Base-by-base conservation (phyloP, 1,140 invertebrate genomes). In the Drosophila funebris region DNA sequence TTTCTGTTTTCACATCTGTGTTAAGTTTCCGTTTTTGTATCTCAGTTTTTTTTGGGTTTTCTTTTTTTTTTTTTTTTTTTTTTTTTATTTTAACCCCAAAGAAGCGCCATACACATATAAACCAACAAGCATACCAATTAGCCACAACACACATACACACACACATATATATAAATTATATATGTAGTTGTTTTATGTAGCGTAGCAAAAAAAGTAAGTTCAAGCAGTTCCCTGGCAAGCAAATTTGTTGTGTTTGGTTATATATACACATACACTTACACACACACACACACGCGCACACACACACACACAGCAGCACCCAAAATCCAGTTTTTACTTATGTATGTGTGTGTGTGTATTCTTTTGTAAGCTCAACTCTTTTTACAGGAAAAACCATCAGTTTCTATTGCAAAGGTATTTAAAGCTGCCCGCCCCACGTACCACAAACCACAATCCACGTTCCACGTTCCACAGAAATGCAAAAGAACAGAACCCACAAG, bases 351-450 rank as follows among this genome's bases (percentile, higher is more conserved):
- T 78, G 61, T 85, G 76, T 75, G 67, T 78, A 63, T 80, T 71
- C 67, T 78, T 75, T 88, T 88, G 82, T 88, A 88, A 87, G 82
- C 83, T 87, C 57, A 87, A 88, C 83, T 84, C 82, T 90, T 84
- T 91, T 91, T 91, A 78, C 89, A 90, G 89, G 89, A 90, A 90
- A 89, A 90, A 90, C 85, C 89, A 90, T 90, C 89, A 90, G 71
- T 90, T 90, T 87, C 70, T 90, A 74, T 90, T 90, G 76, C 89
- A 90, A 89, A 90, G 89, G 89, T 90, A 90, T 90, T 90, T 90
- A 89, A 89, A 89, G 76, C 85, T 89, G 79, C 83, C 84, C 68
- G 20, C 61, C 56, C 27, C 62, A 11, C 8, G 7, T 24, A 20
- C 36, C 63, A 18, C 16, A 36, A 27, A 14, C 24, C 13, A 43